Conservation (phyloP, 2,113 vertebrate species). For the Chelonoidis abingdonii region DNA sequence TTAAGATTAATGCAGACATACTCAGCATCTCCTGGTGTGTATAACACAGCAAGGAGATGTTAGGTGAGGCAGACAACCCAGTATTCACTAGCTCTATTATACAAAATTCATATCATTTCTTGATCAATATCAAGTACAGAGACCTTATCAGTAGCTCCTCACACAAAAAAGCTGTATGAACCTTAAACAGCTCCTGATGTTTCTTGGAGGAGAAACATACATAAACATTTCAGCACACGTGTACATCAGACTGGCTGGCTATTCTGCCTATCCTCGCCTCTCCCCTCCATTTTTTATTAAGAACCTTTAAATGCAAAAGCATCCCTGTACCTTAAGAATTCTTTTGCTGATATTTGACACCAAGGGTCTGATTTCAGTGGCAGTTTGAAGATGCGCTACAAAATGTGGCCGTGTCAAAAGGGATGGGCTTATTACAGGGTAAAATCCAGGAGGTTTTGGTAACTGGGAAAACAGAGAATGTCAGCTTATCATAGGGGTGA, state of each 20-base stretch:
- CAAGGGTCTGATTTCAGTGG: not conserved
- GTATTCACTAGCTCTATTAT: constrained; percentile 47
- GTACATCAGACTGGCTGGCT: not conserved
- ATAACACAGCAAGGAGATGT: not conserved
- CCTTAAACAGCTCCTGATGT: constrained; percentile 30
- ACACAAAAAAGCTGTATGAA: not conserved
- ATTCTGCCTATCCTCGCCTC: rapidly evolving
- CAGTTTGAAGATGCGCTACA: not conserved
- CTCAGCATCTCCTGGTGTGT: not conserved
- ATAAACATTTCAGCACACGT: not conserved
- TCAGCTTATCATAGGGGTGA: not conserved
- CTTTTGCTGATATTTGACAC: not conserved
- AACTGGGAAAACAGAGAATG: not conserved
- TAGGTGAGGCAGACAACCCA: constrained; percentile 15
- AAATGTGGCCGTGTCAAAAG: not conserved
- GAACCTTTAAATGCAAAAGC: not conserved
- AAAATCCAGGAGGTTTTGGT: not conserved
- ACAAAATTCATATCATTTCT: constrained; percentile 32
- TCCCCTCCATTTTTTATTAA: not conserved
- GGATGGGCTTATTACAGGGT: not conserved
- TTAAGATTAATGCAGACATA: constrained; percentile 15
- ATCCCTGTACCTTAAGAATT: not conserved
- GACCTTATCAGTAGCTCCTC: not conserved
- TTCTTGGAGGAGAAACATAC: not conserved
- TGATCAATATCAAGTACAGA: not conserved